These are phyloP conservation scores for Biston stratarius DNA, from an alignment of 2,888 invertebrate species.

Conservation along the genomic window DNA sequence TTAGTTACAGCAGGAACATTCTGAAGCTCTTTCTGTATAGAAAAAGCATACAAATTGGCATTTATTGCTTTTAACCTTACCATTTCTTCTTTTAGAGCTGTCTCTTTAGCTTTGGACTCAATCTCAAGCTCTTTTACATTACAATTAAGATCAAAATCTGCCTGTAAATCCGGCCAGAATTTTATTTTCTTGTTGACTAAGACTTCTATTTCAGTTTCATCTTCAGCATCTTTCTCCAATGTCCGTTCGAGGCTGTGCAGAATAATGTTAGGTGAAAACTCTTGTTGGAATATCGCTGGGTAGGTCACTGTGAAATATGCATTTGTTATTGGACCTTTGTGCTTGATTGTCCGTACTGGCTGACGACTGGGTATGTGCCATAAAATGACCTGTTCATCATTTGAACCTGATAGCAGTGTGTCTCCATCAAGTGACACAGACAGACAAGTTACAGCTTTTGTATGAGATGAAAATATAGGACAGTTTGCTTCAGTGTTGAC, in stretches of 20 bases:
- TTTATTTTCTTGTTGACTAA: constrained; percentile 68
- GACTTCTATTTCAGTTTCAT: constrained; percentile 76
- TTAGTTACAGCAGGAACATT: constrained; percentile 50
- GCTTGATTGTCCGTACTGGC: constrained; percentile 89
- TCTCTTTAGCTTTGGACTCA: constrained; percentile 64
- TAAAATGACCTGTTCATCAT: constrained; percentile 90
- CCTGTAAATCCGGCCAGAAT: constrained; percentile 70
- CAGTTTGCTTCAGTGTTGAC: constrained; percentile 82
- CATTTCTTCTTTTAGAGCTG: constrained; percentile 79
- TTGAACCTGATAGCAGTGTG: constrained; percentile 91
- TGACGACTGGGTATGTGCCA: constrained; percentile 94
- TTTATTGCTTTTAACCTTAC: constrained; percentile 85
- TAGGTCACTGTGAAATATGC: constrained; percentile 88
- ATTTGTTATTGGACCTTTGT: constrained; percentile 92
- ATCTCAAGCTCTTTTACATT: constrained; percentile 57
- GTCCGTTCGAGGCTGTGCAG: constrained; percentile 88
- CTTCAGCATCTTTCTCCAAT: constrained; percentile 83
- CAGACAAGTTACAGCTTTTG: constrained; percentile 89
- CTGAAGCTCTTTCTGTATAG: constrained; percentile 77
- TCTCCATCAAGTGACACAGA: constrained; percentile 90
- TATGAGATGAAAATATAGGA: constrained; percentile 89
- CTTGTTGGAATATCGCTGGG: constrained; percentile 86
- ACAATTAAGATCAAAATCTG: constrained; percentile 46
- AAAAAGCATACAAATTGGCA: constrained; percentile 85
- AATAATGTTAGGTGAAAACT: constrained; percentile 85